Conservation (phyloP, 2,113 vertebrate genomes). For the Stomatorhinus ivindoensis region DNA sequence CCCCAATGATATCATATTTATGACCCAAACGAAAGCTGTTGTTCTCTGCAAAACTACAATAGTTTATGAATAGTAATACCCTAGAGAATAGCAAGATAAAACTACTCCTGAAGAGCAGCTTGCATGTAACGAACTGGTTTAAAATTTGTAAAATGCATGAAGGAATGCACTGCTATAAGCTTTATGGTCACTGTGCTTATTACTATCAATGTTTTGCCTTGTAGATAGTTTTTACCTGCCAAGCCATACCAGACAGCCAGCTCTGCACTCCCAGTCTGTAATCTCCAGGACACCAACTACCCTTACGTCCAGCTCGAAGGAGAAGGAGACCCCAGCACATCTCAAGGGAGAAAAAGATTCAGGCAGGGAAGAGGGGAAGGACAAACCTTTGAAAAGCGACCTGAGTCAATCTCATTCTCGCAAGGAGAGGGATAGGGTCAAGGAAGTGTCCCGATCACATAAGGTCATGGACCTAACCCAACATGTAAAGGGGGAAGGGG, state of each 20-base stretch:
- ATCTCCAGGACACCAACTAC: conserved; percentile 55
- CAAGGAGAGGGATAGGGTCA: conserved; percentile 59
- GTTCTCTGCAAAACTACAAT: conserved; percentile 3
- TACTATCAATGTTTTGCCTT: conserved; percentile 23
- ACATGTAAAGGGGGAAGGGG: conserved; percentile 67
- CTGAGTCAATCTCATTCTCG: conserved; percentile 52
- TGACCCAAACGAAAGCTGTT: neutral
- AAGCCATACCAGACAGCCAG: conserved; percentile 53
- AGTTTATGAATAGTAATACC: neutral
- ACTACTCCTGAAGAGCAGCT: neutral
- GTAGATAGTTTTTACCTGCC: conserved; percentile 87
- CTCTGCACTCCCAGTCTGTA: conserved; percentile 66
- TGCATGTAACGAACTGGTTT: neutral
- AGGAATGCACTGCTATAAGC: neutral
- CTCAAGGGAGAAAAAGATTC: conserved; percentile 70
- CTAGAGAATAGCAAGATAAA: neutral
- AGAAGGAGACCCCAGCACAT: conserved; percentile 56
- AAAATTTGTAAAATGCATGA: neutral
- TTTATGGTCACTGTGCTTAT: neutral
- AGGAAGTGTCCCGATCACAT: conserved; percentile 60
- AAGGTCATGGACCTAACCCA: conserved; percentile 71
- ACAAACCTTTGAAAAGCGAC: conserved; percentile 56
- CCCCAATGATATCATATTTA: neutral
- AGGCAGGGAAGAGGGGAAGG: conserved; percentile 58
- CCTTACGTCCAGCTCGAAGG: conserved; percentile 59